Conservation (phyloP, 2,113 vertebrate genomes). For the Melanotaenia duboulayi region DNA sequence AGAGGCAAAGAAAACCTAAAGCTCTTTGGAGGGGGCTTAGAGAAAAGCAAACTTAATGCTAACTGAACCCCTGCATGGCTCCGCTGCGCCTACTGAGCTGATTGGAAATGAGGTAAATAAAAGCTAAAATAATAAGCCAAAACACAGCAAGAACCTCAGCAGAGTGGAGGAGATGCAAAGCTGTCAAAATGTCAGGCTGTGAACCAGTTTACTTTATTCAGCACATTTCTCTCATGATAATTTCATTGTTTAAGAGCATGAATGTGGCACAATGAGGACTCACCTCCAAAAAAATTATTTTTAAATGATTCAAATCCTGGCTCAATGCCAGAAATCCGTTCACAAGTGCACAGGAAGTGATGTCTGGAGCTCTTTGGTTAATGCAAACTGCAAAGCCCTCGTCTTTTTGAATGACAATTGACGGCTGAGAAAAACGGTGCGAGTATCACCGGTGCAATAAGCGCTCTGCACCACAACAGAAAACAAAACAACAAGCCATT, state of each 20-base stretch:
- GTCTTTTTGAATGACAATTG: slow-evolving; percentile 49
- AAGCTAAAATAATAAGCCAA: too few relatives aligned
- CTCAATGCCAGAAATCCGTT: background rate
- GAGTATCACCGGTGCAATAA: slow-evolving; percentile 30
- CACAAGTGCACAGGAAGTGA: background rate
- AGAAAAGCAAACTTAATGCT: background rate
- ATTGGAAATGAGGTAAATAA: background rate
- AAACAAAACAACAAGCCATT: slow-evolving; percentile 54
- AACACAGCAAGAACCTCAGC: background rate
- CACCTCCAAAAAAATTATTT: slow-evolving; percentile 25
- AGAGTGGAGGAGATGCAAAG: too few relatives aligned
- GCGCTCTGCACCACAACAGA: slow-evolving; percentile 8
- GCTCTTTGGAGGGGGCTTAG: too few relatives aligned
- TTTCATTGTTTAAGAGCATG: slow-evolving; percentile 21
- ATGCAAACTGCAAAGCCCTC: slow-evolving; percentile 4
- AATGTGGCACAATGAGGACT: slow-evolving; percentile 24
- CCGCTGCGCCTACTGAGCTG: background rate
- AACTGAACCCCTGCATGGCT: background rate
- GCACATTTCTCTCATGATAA: background rate
- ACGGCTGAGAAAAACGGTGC: slow-evolving; percentile 14
- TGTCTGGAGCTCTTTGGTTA: background rate
- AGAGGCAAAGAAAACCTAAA: too few relatives aligned
- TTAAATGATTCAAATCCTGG: slow-evolving; percentile 7
- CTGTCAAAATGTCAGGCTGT: background rate
- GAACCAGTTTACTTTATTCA: background rate